A percentile compares a stretch with the other conserved stretches of the same genome.
These are phyloP conservation scores for Eugnorisma glareosa DNA, from an alignment of 2,888 invertebrate species.

Conservation along the genomic window DNA sequence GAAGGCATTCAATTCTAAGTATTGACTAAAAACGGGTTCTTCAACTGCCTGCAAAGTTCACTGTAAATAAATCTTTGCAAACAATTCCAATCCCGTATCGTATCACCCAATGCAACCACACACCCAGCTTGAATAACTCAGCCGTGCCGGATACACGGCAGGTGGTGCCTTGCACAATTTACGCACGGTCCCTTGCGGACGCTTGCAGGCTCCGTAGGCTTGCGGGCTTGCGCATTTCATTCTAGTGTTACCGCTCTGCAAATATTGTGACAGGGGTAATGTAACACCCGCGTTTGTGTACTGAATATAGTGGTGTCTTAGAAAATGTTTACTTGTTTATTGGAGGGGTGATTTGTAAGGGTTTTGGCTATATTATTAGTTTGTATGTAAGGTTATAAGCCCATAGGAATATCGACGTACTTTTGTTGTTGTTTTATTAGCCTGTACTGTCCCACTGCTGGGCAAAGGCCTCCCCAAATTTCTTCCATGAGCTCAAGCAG, in stretches of 20 bases:
- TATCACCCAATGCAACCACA: slow-evolving; percentile 16
- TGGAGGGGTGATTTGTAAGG: background rate
- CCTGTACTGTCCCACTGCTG: too few species aligned
- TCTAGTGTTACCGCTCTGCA: slow-evolving; percentile 58
- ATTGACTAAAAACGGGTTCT: background rate
- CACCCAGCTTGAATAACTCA: slow-evolving; percentile 40
- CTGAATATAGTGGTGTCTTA: slow-evolving; percentile 11
- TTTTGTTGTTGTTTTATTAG: too few species aligned
- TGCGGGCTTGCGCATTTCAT: slow-evolving; percentile 56
- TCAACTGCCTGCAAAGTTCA: background rate
- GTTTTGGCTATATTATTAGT: background rate
- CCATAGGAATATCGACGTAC: too few species aligned
- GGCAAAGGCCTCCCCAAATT: too few species aligned
- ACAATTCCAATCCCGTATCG: slow-evolving; percentile 23
- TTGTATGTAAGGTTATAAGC: background rate
- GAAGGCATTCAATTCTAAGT: background rate
- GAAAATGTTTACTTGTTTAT: background rate
- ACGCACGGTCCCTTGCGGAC: slow-evolving; percentile 52
- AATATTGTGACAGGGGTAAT: slow-evolving; percentile 53
- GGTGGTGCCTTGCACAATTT: slow-evolving; percentile 68
- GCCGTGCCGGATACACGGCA: slow-evolving; percentile 67
- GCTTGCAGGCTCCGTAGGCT: slow-evolving; percentile 41
- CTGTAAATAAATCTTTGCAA: background rate
- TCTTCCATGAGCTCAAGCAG: too few species aligned
- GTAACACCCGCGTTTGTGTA: slow-evolving; percentile 32